Evolutionary conservation across 2,888 invertebrate species (phyloP).

Genomic region (Imbricaverruca yamaguchii): DNA sequence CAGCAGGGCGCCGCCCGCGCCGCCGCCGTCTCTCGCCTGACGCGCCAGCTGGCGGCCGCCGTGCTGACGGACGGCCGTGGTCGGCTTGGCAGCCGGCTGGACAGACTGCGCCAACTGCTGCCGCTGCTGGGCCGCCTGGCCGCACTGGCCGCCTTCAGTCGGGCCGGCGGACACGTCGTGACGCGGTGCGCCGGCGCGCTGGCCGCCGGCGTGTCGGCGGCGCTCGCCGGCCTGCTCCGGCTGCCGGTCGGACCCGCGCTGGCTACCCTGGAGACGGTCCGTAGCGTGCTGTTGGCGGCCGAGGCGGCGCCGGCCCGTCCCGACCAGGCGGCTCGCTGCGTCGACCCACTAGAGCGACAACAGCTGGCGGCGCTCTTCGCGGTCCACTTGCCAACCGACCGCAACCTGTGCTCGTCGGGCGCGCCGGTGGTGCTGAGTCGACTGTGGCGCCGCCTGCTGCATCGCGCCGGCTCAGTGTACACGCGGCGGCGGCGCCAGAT

Average conservation of each 20-base stretch:
- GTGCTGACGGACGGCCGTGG: background rate
- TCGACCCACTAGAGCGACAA: background rate
- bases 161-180: background rate
- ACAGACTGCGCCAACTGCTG: background rate
- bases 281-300: background rate
- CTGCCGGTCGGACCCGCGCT: background rate
- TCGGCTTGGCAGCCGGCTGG: background rate
- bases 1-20: constrained; percentile 4
- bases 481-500: background rate
- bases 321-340: background rate
- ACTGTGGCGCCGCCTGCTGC: background rate
- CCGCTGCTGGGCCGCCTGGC: constrained; percentile 11
- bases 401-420: background rate
- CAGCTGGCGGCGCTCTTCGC: background rate
- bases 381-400: background rate
- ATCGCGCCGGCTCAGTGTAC: background rate
- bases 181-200: background rate
- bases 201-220: background rate
- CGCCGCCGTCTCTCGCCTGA: background rate
- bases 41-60: background rate
- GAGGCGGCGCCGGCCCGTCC: background rate
- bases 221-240: background rate
- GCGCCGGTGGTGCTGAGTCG: background rate
- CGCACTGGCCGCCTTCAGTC: background rate
- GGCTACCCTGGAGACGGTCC: background rate